These are phyloP conservation scores for Hippolais icterina DNA, from an alignment of 2,113 vertebrate species.

Conservation along the genomic window DNA sequence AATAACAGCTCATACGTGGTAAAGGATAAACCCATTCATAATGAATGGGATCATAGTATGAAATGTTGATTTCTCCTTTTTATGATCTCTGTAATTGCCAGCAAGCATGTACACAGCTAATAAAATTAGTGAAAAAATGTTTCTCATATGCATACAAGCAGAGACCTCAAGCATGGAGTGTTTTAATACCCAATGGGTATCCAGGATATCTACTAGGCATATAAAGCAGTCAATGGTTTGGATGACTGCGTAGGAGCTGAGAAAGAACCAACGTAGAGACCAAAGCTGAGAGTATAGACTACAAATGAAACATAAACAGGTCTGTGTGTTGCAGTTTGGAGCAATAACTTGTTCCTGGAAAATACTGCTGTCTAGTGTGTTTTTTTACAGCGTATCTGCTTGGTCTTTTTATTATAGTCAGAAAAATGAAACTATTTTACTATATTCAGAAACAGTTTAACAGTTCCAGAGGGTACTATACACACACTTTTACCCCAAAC, in stretches of 20 bases:
- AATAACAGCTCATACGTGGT: neutral
- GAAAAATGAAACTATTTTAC: neutral
- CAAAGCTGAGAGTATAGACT: neutral
- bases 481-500: neutral
- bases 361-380: neutral
- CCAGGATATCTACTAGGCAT: neutral
- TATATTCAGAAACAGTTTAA: neutral
- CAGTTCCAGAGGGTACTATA: neutral
- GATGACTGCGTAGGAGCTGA: neutral
- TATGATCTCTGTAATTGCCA: neutral
- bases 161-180: neutral
- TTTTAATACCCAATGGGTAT: neutral
- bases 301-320: neutral
- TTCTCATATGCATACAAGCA: neutral
- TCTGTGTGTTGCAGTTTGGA: neutral
- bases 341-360: neutral
- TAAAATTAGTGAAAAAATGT: neutral
- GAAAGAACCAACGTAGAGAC: neutral
- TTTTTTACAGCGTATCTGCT: neutral
- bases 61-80: neutral
- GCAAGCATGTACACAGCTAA: neutral
- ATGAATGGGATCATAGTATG: neutral
- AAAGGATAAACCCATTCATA: neutral
- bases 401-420: neutral
- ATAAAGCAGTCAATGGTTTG: neutral